Evolutionary conservation across 1,140 invertebrate genomes (phyloP).

Genomic region (Zaprionus tsacasi): DNA sequence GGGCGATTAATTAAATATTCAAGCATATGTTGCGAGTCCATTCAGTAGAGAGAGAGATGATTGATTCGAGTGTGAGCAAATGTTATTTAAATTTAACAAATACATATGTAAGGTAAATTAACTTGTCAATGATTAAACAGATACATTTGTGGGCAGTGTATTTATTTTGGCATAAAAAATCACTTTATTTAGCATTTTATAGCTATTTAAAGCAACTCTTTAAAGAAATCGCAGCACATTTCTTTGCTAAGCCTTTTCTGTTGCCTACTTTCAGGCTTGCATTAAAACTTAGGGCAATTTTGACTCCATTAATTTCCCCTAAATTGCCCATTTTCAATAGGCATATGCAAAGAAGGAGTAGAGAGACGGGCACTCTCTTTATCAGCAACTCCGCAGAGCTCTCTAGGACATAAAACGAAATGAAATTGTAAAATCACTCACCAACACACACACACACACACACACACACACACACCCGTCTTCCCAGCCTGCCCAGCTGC

Average conservation of each 20-base stretch:
- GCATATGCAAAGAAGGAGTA: background rate
- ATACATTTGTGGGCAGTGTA: too few relatives aligned
- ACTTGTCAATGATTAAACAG: background rate
- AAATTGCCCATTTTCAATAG: conserved; percentile 17
- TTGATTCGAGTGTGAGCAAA: background rate
- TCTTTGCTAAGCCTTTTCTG: background rate
- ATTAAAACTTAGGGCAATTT: background rate
- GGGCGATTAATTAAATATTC: conserved; percentile 1
- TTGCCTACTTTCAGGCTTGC: background rate
- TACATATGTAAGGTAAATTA: background rate
- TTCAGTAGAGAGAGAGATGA: background rate
- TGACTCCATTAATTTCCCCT: background rate
- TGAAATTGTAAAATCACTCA: conserved; percentile 42
- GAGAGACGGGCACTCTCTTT: conserved; percentile 9
- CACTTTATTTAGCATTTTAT: too few relatives aligned
- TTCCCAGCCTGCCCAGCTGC: background rate
- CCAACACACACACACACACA: conserved; percentile 15
- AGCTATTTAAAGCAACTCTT: too few relatives aligned
- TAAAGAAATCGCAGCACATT: too few relatives aligned
- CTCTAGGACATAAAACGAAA: conserved; percentile 28
- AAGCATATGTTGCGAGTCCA: background rate
- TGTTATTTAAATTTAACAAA: background rate
- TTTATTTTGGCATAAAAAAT: too few relatives aligned
- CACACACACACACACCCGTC: background rate
- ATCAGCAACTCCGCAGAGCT: conserved; percentile 30